These are phyloP conservation scores for Tetramorium alpestre DNA, from an alignment of 1,140 invertebrate species.

Conservation along the genomic window DNA sequence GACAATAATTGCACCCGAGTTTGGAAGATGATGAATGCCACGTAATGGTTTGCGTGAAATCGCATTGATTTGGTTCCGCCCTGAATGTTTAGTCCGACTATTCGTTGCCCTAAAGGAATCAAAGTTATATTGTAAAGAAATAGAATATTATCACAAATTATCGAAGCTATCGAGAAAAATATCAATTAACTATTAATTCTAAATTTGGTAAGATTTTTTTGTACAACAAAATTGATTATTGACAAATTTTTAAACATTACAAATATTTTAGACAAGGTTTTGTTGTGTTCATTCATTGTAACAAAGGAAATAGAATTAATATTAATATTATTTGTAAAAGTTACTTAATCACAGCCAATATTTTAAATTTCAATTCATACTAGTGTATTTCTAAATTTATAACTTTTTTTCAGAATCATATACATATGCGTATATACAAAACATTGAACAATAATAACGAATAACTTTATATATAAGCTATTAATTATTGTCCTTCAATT, in stretches of 20 bases:
- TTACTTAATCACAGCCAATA: conserved; percentile 21
- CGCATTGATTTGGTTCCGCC: conserved; percentile 51
- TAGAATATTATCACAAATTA: background rate
- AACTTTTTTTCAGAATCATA: background rate
- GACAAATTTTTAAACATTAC: background rate
- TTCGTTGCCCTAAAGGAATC: conserved; percentile 8
- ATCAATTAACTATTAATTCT: background rate
- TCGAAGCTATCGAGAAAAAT: background rate
- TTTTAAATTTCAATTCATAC: conserved; percentile 1
- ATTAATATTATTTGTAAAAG: background rate
- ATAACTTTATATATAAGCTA: conserved; percentile 11
- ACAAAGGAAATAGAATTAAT: background rate
- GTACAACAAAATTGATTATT: background rate
- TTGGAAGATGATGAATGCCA: conserved; percentile 47
- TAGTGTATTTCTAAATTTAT: background rate
- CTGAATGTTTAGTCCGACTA: background rate
- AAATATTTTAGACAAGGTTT: background rate
- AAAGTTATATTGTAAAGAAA: background rate
- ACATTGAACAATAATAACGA: background rate
- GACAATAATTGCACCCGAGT: conserved; percentile 43
- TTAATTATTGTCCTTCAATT: background rate
- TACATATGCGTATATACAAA: background rate
- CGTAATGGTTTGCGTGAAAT: conserved; percentile 50
- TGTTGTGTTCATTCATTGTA: conserved; percentile 1
- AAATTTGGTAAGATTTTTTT: background rate